Evolutionary conservation across 2,797 vertebrate genomes (phyloP), one percentile per base, ranked within the genome.

Genomic region (Tolypeutes matacus): DNA sequence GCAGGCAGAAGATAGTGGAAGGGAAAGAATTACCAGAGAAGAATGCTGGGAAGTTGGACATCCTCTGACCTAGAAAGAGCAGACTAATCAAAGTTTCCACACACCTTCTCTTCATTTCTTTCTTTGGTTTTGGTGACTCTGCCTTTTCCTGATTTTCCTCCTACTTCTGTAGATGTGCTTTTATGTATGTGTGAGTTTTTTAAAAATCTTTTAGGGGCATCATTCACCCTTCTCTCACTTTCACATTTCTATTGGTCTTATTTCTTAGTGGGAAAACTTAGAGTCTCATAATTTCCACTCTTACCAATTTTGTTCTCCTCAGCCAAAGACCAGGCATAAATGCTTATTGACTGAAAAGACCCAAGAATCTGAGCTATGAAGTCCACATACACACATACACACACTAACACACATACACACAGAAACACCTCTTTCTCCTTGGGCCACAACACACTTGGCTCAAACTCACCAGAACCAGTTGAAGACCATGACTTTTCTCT

Each of bases 201-300:
- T 14, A 13, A 25, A 46, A 85, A 67, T 82, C 62, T 86, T 46
- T 14, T 73, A 25, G 15, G 31, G 15, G 17, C 15, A 20, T 31
- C 2, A 0, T 29, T 56, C 2, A 73, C 25, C n/a, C 72, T 77
- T 81, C 58, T 89, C 49, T 86, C 34, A 73, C 17, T 65, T 64
- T 91, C 69, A 72, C 23, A 25, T 49, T 65, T 92, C 60, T 90
- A 34, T 39, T 36, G 39, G n/a, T 76, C 83, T 86, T 85, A 60
- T 31, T 39, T 14, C 56, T 90, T n/a, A 58, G 42, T 27, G 18
- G 69, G n/a, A 89, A 96, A 83, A 67, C 20, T 31, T 27, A 25
- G 18, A 4, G 34, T 67, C 78, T 92, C 76, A 62, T 60, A 29
- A 72, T 85, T 60, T 72, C 86, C 7, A 21, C 25, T 62, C 12